A percentile compares a stretch with the other conserved stretches of the same genome.
Evolutionary conservation across 37 sponge, comb jelly and placozoan genomes (phyloP).

Genomic region (Beroe ovata): DNA sequence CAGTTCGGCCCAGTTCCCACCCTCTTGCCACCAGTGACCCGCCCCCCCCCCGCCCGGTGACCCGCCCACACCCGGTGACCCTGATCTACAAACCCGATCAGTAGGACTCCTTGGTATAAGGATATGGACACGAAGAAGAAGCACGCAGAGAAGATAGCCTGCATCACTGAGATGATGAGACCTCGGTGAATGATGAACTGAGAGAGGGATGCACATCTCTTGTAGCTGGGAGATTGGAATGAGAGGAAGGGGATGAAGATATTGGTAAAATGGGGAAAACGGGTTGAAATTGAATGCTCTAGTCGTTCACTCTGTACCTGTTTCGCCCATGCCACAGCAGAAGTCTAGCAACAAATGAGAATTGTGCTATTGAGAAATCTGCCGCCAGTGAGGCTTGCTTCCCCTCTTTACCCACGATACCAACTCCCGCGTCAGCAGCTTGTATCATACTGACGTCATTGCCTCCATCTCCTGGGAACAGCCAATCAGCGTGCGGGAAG

Average conservation of each 20-base stretch:
- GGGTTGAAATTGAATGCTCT: too few species aligned
- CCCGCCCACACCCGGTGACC: background rate
- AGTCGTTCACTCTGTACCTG: too few species aligned
- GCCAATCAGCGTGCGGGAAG: too few species aligned
- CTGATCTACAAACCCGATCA: slow-evolving; percentile 83
- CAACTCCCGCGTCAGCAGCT: slow-evolving; percentile 91
- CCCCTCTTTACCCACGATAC: slow-evolving; percentile 94
- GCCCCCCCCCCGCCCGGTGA: background rate
- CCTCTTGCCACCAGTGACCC: too few species aligned
- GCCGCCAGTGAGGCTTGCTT: slow-evolving; percentile 95
- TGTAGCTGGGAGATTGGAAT: slow-evolving; percentile 80
- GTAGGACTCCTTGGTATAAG: slow-evolving; percentile 88
- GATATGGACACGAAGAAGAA: slow-evolving; percentile 92
- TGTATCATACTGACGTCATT: slow-evolving; percentile 99
- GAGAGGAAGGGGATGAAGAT: too few species aligned
- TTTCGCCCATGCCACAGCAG: slow-evolving; percentile 96
- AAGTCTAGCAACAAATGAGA: slow-evolving; percentile 80
- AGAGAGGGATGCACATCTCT: slow-evolving; percentile 86
- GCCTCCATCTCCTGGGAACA: slow-evolving; percentile 76
- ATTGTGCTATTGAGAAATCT: slow-evolving; percentile 92
- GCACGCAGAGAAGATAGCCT: slow-evolving; percentile 87
- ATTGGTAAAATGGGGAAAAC: too few species aligned
- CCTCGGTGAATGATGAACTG: slow-evolving; percentile 97
- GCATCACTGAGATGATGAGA: slow-evolving; percentile 95
- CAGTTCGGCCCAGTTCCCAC: too few species aligned